Percentiles rank a stretch among this genome's conserved stretches.
Conservation (phyloP, 1,140 invertebrate genomes). For the Galendromus occidentalis region DNA sequence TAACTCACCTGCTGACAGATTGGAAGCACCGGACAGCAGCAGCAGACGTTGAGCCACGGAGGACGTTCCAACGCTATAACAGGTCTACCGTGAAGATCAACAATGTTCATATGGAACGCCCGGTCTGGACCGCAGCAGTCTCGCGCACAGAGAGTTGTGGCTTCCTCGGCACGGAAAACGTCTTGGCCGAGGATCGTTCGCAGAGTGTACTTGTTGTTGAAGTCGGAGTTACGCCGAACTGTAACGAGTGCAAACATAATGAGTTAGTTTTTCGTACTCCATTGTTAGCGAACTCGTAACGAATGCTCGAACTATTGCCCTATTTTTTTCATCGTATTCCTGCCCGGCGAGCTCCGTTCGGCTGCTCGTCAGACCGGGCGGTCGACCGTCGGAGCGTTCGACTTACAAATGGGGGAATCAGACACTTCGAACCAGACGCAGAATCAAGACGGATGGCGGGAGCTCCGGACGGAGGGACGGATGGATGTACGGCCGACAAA, state of each 20-base stretch:
- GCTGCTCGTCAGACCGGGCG: neutral
- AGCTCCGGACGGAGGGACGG: neutral
- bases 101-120: slow-evolving; percentile 8
- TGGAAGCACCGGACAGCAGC: neutral
- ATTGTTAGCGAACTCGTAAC: neutral
- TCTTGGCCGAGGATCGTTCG: slow-evolving; percentile 5
- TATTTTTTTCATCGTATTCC: neutral
- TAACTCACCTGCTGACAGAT: neutral
- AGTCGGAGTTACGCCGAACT: slow-evolving; percentile 3
- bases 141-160: neutral
- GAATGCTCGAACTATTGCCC: neutral
- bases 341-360: neutral
- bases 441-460: neutral
- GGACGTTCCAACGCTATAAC: neutral
- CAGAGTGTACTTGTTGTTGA: slow-evolving; percentile 9
- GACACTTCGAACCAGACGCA: neutral
- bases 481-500: neutral
- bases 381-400: neutral
- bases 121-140: slow-evolving; percentile 2
- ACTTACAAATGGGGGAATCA: neutral
- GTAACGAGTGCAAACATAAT: neutral
- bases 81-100: neutral
- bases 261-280: neutral
- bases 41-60: slow-evolving; percentile 1
- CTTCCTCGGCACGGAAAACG: neutral